Percentiles rank a stretch among this genome's conserved stretches.
These are phyloP conservation scores for Halcyon badia DNA, from an alignment of 2,797 vertebrate genomes.

Conservation along the genomic window DNA sequence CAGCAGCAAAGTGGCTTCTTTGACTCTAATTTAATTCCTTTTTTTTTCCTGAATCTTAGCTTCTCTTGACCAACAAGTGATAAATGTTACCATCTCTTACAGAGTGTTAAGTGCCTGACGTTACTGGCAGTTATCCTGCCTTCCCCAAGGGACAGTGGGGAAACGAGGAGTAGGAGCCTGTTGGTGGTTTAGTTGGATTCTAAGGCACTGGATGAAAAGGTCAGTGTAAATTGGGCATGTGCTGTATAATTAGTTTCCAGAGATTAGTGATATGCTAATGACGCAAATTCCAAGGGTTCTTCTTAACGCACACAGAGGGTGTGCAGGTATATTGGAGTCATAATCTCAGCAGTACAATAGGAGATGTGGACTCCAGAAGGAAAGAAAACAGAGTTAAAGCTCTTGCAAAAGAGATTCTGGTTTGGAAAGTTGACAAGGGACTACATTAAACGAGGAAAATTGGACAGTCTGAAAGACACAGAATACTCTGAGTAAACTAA, in stretches of 20 bases:
- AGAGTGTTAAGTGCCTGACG: background rate
- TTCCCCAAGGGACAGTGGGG: background rate
- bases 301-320: background rate
- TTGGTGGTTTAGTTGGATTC: background rate
- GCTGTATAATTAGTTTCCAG: background rate
- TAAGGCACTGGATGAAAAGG: background rate
- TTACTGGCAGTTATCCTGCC: background rate
- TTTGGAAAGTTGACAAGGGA: background rate
- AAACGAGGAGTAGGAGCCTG: background rate
- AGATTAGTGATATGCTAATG: conserved; percentile 4
- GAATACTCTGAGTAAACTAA: background rate
- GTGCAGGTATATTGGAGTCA: background rate
- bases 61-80: background rate
- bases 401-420: background rate
- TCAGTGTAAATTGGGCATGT: background rate
- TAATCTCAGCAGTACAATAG: background rate
- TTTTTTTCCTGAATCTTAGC: background rate
- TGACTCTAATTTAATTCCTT: background rate
- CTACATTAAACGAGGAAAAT: background rate
- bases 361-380: background rate
- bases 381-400: background rate
- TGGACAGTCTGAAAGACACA: background rate
- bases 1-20: background rate
- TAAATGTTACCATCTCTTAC: background rate
- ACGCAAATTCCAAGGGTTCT: background rate